phyloP scores from a whole-genome alignment of 2,797 vertebrate species.

The Schizopygopsis malacanthus region DNA sequence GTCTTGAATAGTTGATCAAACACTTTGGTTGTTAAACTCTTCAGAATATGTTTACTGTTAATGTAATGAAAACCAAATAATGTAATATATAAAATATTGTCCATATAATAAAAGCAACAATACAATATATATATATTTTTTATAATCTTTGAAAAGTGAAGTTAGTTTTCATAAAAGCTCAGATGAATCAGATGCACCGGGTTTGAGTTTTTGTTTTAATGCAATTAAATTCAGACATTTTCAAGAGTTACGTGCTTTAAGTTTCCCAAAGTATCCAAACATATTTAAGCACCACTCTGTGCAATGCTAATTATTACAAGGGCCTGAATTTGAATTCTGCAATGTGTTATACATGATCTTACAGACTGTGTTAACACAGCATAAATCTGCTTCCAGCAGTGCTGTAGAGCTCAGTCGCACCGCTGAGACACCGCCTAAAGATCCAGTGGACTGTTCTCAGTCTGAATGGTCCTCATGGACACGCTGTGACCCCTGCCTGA shows the following conservation, averaged over 20 bases:
- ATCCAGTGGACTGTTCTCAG: constrained; percentile 81
- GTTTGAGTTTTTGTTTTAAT: neutral
- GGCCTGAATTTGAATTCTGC: neutral
- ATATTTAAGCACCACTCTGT: neutral
- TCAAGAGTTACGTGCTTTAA: neutral
- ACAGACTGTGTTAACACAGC: neutral
- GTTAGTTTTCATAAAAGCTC: neutral
- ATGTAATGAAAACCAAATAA: neutral
- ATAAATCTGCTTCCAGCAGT: neutral
- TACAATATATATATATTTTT: too few species aligned
- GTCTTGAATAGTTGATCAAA: neutral
- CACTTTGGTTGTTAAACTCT: neutral
- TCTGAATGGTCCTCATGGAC: constrained; percentile 91
- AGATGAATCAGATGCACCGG: neutral
- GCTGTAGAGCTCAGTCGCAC: neutral
- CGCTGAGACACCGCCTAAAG: accelerated
- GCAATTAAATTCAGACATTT: neutral
- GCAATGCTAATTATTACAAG: neutral
- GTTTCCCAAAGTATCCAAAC: neutral
- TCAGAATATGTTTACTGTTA: neutral
- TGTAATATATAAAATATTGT: neutral
- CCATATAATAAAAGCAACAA: neutral
- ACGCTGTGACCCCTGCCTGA: constrained; percentile 87
- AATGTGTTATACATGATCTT: neutral
- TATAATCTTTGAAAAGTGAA: neutral